Evolutionary conservation across 2,797 vertebrate species (phyloP).

Genomic region (Echeneis naucrates): DNA sequence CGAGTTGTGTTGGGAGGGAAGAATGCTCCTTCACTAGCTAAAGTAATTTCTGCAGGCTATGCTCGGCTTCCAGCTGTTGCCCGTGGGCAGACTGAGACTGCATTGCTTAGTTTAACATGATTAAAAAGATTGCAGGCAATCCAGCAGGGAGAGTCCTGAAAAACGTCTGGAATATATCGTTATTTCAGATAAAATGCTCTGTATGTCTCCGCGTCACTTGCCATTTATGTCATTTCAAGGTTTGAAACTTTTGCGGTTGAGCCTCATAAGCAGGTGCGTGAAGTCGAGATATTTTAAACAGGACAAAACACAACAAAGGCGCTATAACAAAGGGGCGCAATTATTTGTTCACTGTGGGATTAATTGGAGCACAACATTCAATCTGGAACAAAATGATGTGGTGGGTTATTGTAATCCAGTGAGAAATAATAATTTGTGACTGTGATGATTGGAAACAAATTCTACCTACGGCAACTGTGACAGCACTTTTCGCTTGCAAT

Average conservation of each 20-base stretch:
- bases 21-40: slow-evolving; percentile 37
- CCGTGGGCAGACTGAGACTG: slow-evolving; percentile 63
- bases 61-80: slow-evolving; percentile 54
- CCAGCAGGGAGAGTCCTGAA: slow-evolving; percentile 32
- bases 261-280: slow-evolving; percentile 33
- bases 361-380: slow-evolving; percentile 65
- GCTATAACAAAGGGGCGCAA: slow-evolving; percentile 53
- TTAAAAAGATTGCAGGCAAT: slow-evolving; percentile 69
- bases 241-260: not conserved
- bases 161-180: slow-evolving; percentile 37
- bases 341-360: slow-evolving; percentile 61
- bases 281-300: slow-evolving; percentile 18
- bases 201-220: not conserved
- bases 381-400: slow-evolving; percentile 56
- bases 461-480: slow-evolving; percentile 61
- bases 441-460: slow-evolving; percentile 63
- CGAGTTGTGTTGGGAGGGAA: slow-evolving; percentile 40
- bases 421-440: slow-evolving; percentile 60
- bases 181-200: slow-evolving; percentile 29
- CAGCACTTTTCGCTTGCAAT: slow-evolving; percentile 38
- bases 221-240: slow-evolving; percentile 24
- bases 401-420: slow-evolving; percentile 58
- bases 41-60: slow-evolving; percentile 64
- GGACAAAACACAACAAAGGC: slow-evolving; percentile 30
- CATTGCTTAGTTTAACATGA: slow-evolving; percentile 65